A percentile compares a stretch with the other conserved stretches of the same genome.
These are phyloP conservation scores for Brachionus koreanus DNA, from an alignment of 1,140 invertebrate genomes.

Conservation along the genomic window DNA sequence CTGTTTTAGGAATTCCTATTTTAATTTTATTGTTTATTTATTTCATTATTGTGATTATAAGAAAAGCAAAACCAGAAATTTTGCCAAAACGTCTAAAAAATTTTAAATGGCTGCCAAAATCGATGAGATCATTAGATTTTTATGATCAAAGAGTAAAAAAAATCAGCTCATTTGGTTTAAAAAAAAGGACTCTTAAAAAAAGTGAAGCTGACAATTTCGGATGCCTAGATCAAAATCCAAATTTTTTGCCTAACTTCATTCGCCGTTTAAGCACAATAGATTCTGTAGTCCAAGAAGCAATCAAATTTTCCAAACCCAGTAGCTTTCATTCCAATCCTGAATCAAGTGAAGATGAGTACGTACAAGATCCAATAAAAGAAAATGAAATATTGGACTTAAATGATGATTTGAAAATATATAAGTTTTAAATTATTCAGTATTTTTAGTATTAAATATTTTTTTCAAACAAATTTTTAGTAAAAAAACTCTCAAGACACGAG, in stretches of 20 bases:
- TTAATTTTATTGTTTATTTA: neutral
- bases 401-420: neutral
- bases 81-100: slow-evolving; percentile 3
- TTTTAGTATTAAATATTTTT: neutral
- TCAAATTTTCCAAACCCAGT: neutral
- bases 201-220: neutral
- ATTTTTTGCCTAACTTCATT: neutral
- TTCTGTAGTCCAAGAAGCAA: slow-evolving; percentile 14
- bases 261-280: slow-evolving; percentile 8
- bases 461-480: neutral
- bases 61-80: neutral
- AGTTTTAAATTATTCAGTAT: neutral
- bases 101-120: neutral
- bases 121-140: slow-evolving; percentile 1
- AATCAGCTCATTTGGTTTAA: neutral
- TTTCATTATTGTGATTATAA: neutral
- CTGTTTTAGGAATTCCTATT: slow-evolving; percentile 16
- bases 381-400: neutral
- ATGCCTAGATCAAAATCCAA: neutral
- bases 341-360: slow-evolving; percentile 13
- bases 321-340: neutral
- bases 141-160: neutral
- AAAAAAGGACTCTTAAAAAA: neutral
- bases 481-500: neutral
- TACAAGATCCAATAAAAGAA: neutral